Evolutionary conservation across 2,888 invertebrate genomes (phyloP), one percentile per base, ranked within the genome.

Genomic region (Chaetogeoica ovagalla): DNA sequence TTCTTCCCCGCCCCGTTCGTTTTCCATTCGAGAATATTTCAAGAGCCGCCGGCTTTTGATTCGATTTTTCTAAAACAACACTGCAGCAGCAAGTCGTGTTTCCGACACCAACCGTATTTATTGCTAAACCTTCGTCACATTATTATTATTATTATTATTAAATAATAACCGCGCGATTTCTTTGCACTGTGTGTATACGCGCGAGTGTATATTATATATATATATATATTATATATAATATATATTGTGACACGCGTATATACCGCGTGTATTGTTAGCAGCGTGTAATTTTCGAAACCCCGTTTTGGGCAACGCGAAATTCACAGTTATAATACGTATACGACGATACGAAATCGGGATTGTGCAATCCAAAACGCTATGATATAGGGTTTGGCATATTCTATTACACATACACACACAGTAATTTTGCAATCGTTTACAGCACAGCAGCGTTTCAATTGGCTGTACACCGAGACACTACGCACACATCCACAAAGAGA

Each of bases 251-350:
- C 74, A 74, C 21, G 8, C 23, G 23, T 74, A 48, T 74, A 48
- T 39, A 30, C 30, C 30, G 30, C 30, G 30, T 30, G 55, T 74
- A 74, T 55, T 65, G 55, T 65, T 75, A 17, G 39, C 57, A 23
- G 39, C 57, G 23, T 30, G 21, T 66, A 43, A 48, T 66, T 66
- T 75, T 66, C 66, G 74, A 75, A 75, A 75, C 75, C 57, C 57
- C 57, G 39, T 66, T 57, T 66, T 75, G 66, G 66, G 43, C 57
- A 66, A 75, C 75, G 13, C 57, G 23, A 30, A 75, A 43, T 75
- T 75, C 43, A 57, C 55, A 66, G 75, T 39, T 43, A 57, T 57
- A 55, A 74, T 74, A 75, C 2, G 6, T 43, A 43, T 9, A 43
- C 43, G 30, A 30, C 30, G 30, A 43, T 9, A 21, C 9, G 57